Base-by-base conservation (phyloP, 2,797 vertebrate species). In the Amazona ochrocephala region DNA sequence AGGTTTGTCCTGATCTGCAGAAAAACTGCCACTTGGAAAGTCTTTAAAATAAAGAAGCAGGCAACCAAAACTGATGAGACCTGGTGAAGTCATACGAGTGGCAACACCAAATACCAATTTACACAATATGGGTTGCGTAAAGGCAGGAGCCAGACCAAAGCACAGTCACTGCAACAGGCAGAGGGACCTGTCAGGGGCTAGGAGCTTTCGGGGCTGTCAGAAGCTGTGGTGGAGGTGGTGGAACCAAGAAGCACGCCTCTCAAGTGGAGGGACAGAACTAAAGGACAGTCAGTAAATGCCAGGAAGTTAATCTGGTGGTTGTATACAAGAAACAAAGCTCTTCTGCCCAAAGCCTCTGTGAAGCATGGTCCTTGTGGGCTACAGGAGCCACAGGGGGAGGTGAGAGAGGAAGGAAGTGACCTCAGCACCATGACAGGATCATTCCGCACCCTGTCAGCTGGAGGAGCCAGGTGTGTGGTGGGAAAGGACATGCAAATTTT, bases 291-390 rank as follows among this genome's bases (percentile, higher is more conserved):
- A 48, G 26, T 44, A 64, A 82, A 45, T 18, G 37, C 16, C 41
- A 91, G 72, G 42, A 61, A 22, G 22, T 48, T 0, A 66, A 39
- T 61, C 67, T 62, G 39, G 5, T 82, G 20, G 34, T 37, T 11
- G 8, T 0, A 0, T 56, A 61, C 3, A 30, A n/a, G 53, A 64
- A 89, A 37, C 7, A 39, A 53, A 94, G 39, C 19, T 80, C 18
- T 74, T 45, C 27, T 89, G 34, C 42, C 12, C 22, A 23, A 54
- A 87, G 53, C 14, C 22, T 47, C 50, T 0, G 0, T 2, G 0
- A 29, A 76, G 11, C 0, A 0, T 2, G 3, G 58, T 32, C 10
- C 1, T 0, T 34, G 19, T 29, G 47, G 51, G 48, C 21, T 76
- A 2, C 64, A 34, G 72, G 37, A 87, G 30, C 11, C 29, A 7